Conservation (phyloP, 1,140 invertebrate species). For the Drosophila chauvacae region DNA sequence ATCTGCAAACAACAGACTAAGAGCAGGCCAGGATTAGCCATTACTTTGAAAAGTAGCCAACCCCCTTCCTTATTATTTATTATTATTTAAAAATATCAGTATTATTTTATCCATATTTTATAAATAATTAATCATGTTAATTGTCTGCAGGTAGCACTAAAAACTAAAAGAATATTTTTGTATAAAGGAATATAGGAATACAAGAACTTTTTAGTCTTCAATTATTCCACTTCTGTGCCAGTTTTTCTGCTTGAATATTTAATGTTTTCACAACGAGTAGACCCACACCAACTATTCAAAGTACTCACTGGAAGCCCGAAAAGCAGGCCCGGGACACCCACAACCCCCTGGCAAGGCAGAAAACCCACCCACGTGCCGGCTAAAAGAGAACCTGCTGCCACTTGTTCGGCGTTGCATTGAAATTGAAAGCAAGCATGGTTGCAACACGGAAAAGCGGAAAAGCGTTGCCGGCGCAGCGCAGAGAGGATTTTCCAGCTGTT, state of each 20-base stretch:
- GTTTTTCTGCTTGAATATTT: constrained; percentile 4
- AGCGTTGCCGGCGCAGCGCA: constrained; percentile 37
- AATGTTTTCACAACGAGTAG: not conserved
- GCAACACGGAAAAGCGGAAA: constrained; percentile 42
- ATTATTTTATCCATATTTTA: not conserved
- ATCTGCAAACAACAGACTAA: too few species aligned
- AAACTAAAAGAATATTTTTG: not conserved
- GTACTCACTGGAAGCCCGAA: constrained; percentile 28
- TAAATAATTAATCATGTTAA: too few species aligned
- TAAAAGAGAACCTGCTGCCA: constrained; percentile 32
- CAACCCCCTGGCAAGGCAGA: constrained; percentile 17
- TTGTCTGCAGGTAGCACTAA: too few species aligned
- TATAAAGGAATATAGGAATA: not conserved
- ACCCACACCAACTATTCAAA: constrained; percentile 17
- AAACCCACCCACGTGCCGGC: constrained; percentile 33
- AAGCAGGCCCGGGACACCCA: constrained; percentile 44
- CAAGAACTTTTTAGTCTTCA: not conserved
- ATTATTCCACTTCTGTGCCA: constrained; percentile 1
- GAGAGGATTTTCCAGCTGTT: constrained; percentile 59
- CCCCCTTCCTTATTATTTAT: not conserved
- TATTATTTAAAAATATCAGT: too few species aligned
- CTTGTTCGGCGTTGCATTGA: constrained; percentile 54
- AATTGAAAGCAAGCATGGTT: constrained; percentile 50
- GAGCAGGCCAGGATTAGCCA: not conserved
- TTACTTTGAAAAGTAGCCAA: not conserved